phyloP scores from a whole-genome alignment of 2,113 vertebrate species.

The Tautogolabrus adspersus region DNA sequence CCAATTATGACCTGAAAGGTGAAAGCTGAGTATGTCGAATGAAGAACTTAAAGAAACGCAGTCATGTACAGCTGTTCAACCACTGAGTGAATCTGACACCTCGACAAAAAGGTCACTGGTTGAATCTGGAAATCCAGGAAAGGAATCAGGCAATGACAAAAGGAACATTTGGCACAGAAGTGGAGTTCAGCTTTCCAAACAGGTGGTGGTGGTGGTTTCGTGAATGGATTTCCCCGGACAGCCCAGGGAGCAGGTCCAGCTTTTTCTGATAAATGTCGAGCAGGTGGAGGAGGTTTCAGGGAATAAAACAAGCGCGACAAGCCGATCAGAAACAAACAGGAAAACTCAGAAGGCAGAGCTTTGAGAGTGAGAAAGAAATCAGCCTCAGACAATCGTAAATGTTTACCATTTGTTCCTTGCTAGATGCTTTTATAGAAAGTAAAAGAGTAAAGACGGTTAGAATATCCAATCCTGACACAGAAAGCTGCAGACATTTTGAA shows the following conservation, averaged over 20 bases:
- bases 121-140: not conserved
- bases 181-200: conserved; percentile 3
- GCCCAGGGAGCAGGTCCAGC: not conserved
- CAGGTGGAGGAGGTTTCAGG: conserved; percentile 13
- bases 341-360: not conserved
- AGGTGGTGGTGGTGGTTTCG: conserved; percentile 35
- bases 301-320: not conserved
- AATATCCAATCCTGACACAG: too few species aligned
- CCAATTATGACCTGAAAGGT: too few species aligned
- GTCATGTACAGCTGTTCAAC: not conserved
- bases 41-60: not conserved
- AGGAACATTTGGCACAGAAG: not conserved
- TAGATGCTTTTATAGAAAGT: too few species aligned
- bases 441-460: too few species aligned
- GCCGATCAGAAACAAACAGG: not conserved
- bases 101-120: not conserved
- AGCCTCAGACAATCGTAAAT: too few species aligned
- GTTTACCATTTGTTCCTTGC: too few species aligned
- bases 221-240: conserved; percentile 11
- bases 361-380: not conserved
- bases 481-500: too few species aligned
- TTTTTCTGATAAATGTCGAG: conserved; percentile 34
- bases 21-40: too few species aligned
- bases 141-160: not conserved
- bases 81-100: too few species aligned